A percentile compares a stretch with the other conserved stretches of the same genome.
Conservation (phyloP, 2,888 invertebrate genomes). For the Sturmia bella region DNA sequence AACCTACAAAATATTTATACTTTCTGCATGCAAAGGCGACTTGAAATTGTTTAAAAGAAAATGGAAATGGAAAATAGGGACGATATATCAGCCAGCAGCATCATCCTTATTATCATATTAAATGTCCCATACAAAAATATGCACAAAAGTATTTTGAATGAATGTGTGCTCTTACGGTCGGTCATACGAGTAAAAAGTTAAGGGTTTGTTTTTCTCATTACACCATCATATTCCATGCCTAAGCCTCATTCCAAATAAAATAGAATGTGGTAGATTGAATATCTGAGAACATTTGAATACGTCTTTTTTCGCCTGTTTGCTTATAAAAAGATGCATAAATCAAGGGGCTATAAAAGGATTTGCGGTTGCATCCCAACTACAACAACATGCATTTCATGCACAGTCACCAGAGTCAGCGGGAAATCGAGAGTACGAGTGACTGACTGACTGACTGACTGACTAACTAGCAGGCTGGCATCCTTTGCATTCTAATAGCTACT, state of each 20-base stretch:
- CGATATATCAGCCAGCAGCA: neutral
- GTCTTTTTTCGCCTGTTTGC: constrained; percentile 41
- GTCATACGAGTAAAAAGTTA: constrained; percentile 8
- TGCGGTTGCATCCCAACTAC: constrained; percentile 64
- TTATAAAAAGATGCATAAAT: constrained; percentile 62
- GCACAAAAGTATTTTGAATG: neutral
- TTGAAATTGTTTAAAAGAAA: too few species aligned
- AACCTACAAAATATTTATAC: constrained; percentile 25
- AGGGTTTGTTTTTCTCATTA: constrained; percentile 30
- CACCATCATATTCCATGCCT: neutral
- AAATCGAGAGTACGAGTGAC: constrained; percentile 25
- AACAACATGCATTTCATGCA: constrained; percentile 37
- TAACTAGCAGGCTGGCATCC: constrained; percentile 33
- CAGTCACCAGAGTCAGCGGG: constrained; percentile 59
- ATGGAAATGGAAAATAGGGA: constrained; percentile 32
- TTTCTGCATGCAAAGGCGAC: constrained; percentile 39
- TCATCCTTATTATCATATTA: constrained; percentile 11
- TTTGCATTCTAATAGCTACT: constrained; percentile 56
- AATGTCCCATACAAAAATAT: constrained; percentile 22
- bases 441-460: too few species aligned
- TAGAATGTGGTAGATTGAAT: constrained; percentile 57
- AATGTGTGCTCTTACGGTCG: constrained; percentile 24
- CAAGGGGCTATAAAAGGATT: constrained; percentile 69
- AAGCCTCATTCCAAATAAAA: constrained; percentile 13
- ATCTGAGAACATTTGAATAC: constrained; percentile 23